Conservation (phyloP, 92 coral and sea anemone genomes). For the Umimayanthus chanpuru region DNA sequence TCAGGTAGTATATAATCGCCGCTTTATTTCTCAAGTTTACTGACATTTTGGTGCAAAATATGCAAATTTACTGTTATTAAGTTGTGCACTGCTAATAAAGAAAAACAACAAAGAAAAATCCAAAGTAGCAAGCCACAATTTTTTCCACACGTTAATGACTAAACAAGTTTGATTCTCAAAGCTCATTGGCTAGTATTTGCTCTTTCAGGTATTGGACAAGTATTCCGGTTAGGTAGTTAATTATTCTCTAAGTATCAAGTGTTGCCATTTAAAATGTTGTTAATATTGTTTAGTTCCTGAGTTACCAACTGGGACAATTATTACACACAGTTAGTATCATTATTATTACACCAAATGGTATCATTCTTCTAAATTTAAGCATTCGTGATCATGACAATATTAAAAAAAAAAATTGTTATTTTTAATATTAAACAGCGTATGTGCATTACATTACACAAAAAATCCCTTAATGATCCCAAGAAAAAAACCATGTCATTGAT, state of each 20-base stretch:
- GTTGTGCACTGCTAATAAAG: too few species aligned
- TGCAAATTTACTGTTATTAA: not conserved
- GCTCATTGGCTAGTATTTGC: conserved; percentile 19
- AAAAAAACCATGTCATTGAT: too few species aligned
- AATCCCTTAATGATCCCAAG: too few species aligned
- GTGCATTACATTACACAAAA: not conserved
- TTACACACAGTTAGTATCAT: not conserved
- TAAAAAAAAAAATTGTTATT: not conserved
- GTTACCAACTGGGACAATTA: not conserved
- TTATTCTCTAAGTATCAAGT: conserved; percentile 42
- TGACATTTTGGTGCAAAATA: not conserved
- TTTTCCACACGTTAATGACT: conserved; percentile 16
- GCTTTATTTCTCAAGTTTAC: not conserved
- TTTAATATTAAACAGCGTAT: not conserved
- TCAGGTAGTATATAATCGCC: not conserved
- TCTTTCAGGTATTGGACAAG: conserved; percentile 13
- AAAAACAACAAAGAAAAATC: conserved; percentile 7
- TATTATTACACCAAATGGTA: not conserved
- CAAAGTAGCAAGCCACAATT: not conserved
- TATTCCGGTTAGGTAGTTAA: conserved; percentile 15
- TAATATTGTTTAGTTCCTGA: conserved; percentile 29
- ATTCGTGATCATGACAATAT: not conserved
- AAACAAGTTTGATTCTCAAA: not conserved
- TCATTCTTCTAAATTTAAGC: not conserved
- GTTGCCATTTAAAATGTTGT: conserved; percentile 41